Base-by-base conservation (phyloP, 1,140 invertebrate genomes). In the Sesamia nonagrioides region DNA sequence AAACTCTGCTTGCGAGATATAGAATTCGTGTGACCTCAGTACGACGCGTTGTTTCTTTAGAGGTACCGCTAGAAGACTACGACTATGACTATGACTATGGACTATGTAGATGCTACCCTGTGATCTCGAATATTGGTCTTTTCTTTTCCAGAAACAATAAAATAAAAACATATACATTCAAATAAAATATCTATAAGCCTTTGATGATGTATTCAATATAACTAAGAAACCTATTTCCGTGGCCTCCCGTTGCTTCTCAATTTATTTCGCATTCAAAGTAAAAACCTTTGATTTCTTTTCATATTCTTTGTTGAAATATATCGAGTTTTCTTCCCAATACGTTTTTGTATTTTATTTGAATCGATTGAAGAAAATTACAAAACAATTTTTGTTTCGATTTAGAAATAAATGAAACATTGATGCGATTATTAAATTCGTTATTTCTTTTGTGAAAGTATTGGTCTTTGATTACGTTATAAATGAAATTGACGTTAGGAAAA, bases 211-310 rank as follows among this genome's bases (percentile, higher is more conserved):
- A 66, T 66, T 42, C 61, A 66, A 40, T 63, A 66, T 66, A 42
- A 66, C 37, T 66, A 9, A 42, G 37, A 66, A 66, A 42, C 61
- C 61, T 45, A 66, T 66, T 66, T 66, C 61, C 61, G 58, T n/a
- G 33, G 9, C 61, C 61, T 66, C 37, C 61, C 5, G 8, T 17
- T n/a, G 17, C 61, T 42, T 63, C 37, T 17, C 17, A 40, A 63
- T 63, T 42, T 63, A 42, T 42, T 63, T 63, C 17, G 18, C 37
- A 42, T 63, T 18, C 35, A 63, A 40, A 37, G 60, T 9, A 27
- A 45, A 40, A 45, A 45, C 54, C 54, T 61, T 35, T 37, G 58
- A 37, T 61, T 61, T 63, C 37, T 40, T 42, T n/a, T 18, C 37
- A 18, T 6, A 11, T 63, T 63, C 61, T 66, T 42, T 66, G 37